These are phyloP conservation scores for Pachyseris speciosa DNA, from an alignment of 64 coral and sea anemone species.

Conservation along the genomic window DNA sequence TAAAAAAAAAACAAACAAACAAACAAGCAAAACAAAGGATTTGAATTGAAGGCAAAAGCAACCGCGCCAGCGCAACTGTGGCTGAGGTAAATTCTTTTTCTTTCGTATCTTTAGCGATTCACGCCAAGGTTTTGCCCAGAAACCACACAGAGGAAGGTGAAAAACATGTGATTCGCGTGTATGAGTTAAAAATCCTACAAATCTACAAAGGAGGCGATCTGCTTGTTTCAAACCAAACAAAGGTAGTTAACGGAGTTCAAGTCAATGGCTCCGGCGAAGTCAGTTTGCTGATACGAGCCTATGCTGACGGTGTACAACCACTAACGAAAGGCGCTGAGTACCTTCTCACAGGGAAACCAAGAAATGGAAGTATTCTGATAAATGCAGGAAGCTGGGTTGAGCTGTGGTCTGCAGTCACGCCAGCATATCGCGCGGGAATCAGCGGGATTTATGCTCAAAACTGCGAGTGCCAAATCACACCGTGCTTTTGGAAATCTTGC, in stretches of 20 bases:
- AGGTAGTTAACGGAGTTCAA: background rate
- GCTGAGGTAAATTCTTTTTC: background rate
- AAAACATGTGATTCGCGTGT: background rate
- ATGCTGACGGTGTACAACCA: background rate
- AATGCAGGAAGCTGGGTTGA: slow-evolving; percentile 10
- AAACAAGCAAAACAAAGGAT: no score
- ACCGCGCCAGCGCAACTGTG: no score
- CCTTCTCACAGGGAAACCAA: slow-evolving; percentile 4
- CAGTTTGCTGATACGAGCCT: background rate
- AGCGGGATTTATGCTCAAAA: slow-evolving; percentile 36
- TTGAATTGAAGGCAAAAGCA: no score
- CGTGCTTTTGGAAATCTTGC: background rate
- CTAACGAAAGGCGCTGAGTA: background rate
- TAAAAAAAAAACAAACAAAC: no score
- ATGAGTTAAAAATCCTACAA: slow-evolving; percentile 29
- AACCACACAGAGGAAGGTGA: background rate
- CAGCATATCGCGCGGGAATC: slow-evolving; percentile 26
- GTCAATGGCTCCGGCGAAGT: background rate
- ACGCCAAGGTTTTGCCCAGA: background rate
- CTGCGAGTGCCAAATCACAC: slow-evolving; percentile 38
- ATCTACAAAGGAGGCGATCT: slow-evolving; percentile 32
- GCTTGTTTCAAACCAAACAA: background rate
- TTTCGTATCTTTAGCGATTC: background rate
- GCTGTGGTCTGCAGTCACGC: slow-evolving; percentile 21
- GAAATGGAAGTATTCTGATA: slow-evolving; percentile 6